Evolutionary conservation across 2,113 vertebrate genomes (phyloP).

Genomic region (Megalops atlanticus): DNA sequence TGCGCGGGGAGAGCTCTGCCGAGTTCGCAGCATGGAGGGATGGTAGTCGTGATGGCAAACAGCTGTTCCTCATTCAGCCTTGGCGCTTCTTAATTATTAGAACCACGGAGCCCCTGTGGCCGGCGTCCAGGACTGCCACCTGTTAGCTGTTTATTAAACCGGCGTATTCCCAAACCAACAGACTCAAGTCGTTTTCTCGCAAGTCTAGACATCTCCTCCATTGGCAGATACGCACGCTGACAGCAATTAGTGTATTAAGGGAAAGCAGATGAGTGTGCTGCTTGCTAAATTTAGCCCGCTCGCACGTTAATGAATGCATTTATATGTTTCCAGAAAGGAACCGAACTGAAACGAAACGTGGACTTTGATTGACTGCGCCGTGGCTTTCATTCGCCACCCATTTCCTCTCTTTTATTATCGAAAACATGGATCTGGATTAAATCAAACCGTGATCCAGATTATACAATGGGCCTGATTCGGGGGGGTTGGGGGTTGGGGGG

Average conservation of each 20-base stretch:
- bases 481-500: too few relatives aligned
- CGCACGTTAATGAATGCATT: slow-evolving; percentile 23
- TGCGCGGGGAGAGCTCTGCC: not conserved
- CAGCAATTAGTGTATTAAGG: slow-evolving; percentile 44
- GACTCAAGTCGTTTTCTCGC: slow-evolving; percentile 1
- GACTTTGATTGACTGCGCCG: not conserved
- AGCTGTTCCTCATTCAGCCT: slow-evolving; percentile 63
- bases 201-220: slow-evolving; percentile 13
- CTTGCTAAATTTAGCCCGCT: slow-evolving; percentile 31
- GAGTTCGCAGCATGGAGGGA: slow-evolving; percentile 17
- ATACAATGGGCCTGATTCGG: too few relatives aligned
- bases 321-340: slow-evolving; percentile 16
- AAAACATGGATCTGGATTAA: not conserved
- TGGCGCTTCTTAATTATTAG: slow-evolving; percentile 45
- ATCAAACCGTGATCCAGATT: too few relatives aligned
- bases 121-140: slow-evolving; percentile 47
- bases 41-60: slow-evolving; percentile 39
- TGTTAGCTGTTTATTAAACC: slow-evolving; percentile 55
- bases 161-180: slow-evolving; percentile 22
- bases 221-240: slow-evolving; percentile 35
- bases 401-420: slow-evolving; percentile 16
- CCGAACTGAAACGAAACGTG: slow-evolving; percentile 4
- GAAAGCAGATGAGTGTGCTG: slow-evolving; percentile 25
- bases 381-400: not conserved
- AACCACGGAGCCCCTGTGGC: slow-evolving; percentile 46